These are phyloP conservation scores for Hydropsyche betteni DNA, from an alignment of 2,888 invertebrate species.

Conservation along the genomic window DNA sequence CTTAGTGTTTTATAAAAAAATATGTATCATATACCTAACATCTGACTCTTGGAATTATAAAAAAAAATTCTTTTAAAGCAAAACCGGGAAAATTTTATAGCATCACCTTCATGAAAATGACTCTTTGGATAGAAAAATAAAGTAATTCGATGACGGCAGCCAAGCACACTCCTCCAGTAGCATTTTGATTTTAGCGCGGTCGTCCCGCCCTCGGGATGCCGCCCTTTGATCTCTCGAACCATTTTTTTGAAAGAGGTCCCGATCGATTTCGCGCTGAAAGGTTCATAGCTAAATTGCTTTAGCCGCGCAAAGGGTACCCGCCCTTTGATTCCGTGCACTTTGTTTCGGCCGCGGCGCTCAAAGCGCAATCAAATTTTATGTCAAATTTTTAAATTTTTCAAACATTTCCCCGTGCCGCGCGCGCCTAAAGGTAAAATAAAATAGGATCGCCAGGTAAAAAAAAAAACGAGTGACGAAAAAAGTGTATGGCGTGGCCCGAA, in stretches of 20 bases:
- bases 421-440: too few relatives aligned
- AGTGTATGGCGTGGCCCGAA: background rate
- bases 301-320: slow-evolving; percentile 35
- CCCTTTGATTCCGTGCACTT: slow-evolving; percentile 48
- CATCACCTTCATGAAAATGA: background rate
- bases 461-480: too few relatives aligned
- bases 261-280: slow-evolving; percentile 47
- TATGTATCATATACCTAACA: too few relatives aligned
- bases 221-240: slow-evolving; percentile 37
- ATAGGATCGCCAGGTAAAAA: too few relatives aligned
- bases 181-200: slow-evolving; percentile 2
- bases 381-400: slow-evolving; percentile 40
- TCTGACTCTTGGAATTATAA: too few relatives aligned
- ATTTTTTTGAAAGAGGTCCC: slow-evolving; percentile 45
- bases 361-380: slow-evolving; percentile 48
- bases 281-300: slow-evolving; percentile 46
- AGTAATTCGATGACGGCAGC: slow-evolving; percentile 8
- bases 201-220: background rate
- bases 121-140: background rate
- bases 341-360: slow-evolving; percentile 41
- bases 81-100: too few relatives aligned
- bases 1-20: too few relatives aligned
- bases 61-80: too few relatives aligned
- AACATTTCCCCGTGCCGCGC: slow-evolving; percentile 16
- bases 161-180: slow-evolving; percentile 11